These are phyloP conservation scores for Linnaemya vulpina DNA, from an alignment of 2,888 invertebrate species.

Conservation along the genomic window DNA sequence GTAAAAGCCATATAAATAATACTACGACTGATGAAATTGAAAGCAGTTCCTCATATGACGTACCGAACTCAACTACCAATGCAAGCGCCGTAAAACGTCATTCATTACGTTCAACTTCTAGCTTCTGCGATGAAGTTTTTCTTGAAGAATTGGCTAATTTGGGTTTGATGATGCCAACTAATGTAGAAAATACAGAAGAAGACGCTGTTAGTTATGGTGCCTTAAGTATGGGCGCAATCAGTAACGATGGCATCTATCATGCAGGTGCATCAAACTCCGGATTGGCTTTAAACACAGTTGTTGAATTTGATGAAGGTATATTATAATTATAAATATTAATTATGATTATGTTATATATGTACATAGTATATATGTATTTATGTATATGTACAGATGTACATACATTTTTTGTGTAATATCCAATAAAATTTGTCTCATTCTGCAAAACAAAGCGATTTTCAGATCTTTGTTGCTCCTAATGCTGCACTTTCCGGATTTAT, in stretches of 20 bases:
- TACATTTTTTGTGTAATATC: too few relatives aligned
- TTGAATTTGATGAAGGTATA: slow-evolving; percentile 63
- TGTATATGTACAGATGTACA: too few relatives aligned
- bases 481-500: too few relatives aligned
- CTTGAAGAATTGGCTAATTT: slow-evolving; percentile 75
- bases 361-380: too few relatives aligned
- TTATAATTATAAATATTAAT: background rate
- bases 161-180: slow-evolving; percentile 1
- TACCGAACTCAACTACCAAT: background rate
- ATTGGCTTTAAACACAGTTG: slow-evolving; percentile 43
- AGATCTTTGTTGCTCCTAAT: too few relatives aligned
- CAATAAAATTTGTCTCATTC: too few relatives aligned
- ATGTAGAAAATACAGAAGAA: slow-evolving; percentile 19
- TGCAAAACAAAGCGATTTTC: too few relatives aligned
- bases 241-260: background rate
- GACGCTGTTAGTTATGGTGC: slow-evolving; percentile 60
- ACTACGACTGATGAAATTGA: slow-evolving; percentile 67
- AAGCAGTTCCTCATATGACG: slow-evolving; percentile 25
- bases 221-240: slow-evolving; percentile 54
- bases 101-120: slow-evolving; percentile 79
- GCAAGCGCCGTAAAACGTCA: slow-evolving; percentile 74
- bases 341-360: too few relatives aligned
- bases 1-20: too few relatives aligned
- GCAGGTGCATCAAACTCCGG: slow-evolving; percentile 3
- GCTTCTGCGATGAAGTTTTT: slow-evolving; percentile 80